Percentiles rank a stretch among this genome's conserved stretches.
These are phyloP conservation scores for Laothoe populi DNA, from an alignment of 2,888 invertebrate genomes.

Conservation along the genomic window DNA sequence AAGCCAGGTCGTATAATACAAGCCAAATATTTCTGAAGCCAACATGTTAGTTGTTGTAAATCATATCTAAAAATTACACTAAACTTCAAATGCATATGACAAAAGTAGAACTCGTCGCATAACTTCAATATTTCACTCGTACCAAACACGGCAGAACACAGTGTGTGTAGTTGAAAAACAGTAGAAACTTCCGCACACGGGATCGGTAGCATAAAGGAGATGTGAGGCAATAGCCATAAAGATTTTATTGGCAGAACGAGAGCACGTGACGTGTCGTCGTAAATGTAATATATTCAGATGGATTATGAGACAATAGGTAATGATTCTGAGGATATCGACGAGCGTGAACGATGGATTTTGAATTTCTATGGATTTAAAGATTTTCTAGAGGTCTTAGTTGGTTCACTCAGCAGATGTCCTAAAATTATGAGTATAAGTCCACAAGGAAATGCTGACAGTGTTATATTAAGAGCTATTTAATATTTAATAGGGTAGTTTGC, in stretches of 20 bases:
- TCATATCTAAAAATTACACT: background rate
- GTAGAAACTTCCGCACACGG: constrained; percentile 42
- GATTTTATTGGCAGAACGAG: constrained; percentile 64
- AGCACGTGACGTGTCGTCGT: constrained; percentile 57
- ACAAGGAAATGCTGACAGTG: no score
- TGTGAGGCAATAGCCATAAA: constrained; percentile 73
- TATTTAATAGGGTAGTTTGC: no score
- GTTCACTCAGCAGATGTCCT: no score
- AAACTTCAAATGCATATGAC: no score
- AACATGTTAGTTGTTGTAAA: no score
- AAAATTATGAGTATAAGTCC: no score
- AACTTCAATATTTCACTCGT: background rate
- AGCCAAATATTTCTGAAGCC: no score
- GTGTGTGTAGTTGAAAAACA: constrained; percentile 44
- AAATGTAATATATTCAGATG: constrained; percentile 71
- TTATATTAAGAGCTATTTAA: no score
- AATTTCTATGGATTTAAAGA: background rate
- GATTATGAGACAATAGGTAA: constrained; percentile 70
- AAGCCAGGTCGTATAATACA: no score
- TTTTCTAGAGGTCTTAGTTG: background rate
- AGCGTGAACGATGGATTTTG: constrained; percentile 16
- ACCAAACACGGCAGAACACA: constrained; percentile 33
- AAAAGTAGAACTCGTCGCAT: no score
- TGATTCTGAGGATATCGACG: constrained; percentile 46
- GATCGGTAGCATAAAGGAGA: constrained; percentile 61